Base-by-base conservation (phyloP, 1,140 invertebrate genomes). In the Drosophila cardini region DNA sequence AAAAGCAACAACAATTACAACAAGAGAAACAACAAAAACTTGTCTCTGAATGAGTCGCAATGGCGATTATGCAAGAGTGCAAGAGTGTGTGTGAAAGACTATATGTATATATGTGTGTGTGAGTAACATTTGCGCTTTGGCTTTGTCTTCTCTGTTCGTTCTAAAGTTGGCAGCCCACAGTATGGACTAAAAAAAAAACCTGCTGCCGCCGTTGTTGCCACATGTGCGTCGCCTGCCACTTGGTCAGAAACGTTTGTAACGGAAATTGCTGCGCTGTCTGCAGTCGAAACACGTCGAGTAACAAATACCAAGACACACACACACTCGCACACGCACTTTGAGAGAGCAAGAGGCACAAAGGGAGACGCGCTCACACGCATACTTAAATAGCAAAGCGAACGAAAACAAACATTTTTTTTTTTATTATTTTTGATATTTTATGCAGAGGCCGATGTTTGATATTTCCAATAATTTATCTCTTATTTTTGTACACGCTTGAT, bases 221-320 rank as follows among this genome's bases (percentile, higher is more conserved):
- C 58, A 70, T 79, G 76, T 74, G 64, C 42, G 9, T n/a, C 52
- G 36, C 45, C 13, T 58, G 71, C 76, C 48, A 60, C 72, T 76
- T 72, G 76, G 76, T 73, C 84, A 89, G 80, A 76, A 26, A 26
- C 21, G 21, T 86, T 87, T 86, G 83, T 89, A 87, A 87, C 83
- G 83, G 83, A 87, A 87, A 87, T 89, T 89, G 72, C 26, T 63
- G 57, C 38, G 32, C 72, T 76, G 57, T 70, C 64, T 63, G 63
- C 50, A 89, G 70, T 73, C 76, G 64, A 76, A 76, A 60, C 83
- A 86, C 79, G 84, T 87, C 63, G 67, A 53, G 32, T 18, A 34
- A 69, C 18, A 56, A 42, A 60, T 42, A 30, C 26, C 46, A 43
- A 43, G 18, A n/a, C 2, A 30, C 42, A 26, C 30, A 53, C 50